Evolutionary conservation across 2,888 invertebrate genomes (phyloP).

Genomic region (Selenia dentaria): DNA sequence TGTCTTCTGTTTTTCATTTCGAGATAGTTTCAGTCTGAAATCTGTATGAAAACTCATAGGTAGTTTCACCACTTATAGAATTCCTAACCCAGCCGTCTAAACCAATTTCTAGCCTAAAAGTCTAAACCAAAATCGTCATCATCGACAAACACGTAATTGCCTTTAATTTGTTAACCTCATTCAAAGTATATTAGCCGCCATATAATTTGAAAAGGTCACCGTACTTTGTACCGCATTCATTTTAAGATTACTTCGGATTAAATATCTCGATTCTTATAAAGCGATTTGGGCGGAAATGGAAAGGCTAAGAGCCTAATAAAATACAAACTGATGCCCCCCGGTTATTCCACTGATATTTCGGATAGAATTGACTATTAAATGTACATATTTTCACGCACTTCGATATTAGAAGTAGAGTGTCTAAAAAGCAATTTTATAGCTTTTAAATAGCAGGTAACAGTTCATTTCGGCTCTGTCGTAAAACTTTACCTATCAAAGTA

Average conservation of each 20-base stretch:
- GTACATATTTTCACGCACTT: slow-evolving; percentile 71
- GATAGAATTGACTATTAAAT: slow-evolving; percentile 67
- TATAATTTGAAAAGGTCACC: slow-evolving; percentile 48
- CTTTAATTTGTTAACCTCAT: slow-evolving; percentile 42
- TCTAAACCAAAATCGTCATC: slow-evolving; percentile 44
- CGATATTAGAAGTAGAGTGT: slow-evolving; percentile 58
- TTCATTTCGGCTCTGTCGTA: slow-evolving; percentile 55
- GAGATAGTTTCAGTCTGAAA: too few relatives aligned
- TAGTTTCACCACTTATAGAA: not conserved
- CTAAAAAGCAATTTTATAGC: slow-evolving; percentile 72
- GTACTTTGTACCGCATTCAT: slow-evolving; percentile 41
- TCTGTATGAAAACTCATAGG: too few relatives aligned
- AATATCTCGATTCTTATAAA: slow-evolving; percentile 55
- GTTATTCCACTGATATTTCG: slow-evolving; percentile 33
- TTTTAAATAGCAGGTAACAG: slow-evolving; percentile 75
- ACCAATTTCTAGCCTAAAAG: too few relatives aligned
- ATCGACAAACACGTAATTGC: slow-evolving; percentile 40
- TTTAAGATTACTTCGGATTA: slow-evolving; percentile 50
- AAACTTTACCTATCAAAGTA: slow-evolving; percentile 50
- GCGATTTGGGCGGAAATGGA: slow-evolving; percentile 52
- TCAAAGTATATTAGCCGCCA: slow-evolving; percentile 47
- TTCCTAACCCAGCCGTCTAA: slow-evolving; percentile 31
- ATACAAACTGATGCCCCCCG: slow-evolving; percentile 31
- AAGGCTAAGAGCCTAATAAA: slow-evolving; percentile 38
- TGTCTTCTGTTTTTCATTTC: too few relatives aligned